Percentiles rank a stretch among this genome's conserved stretches.
These are phyloP conservation scores for Orgyia antiqua DNA, from an alignment of 2,888 invertebrate species.

Conservation along the genomic window DNA sequence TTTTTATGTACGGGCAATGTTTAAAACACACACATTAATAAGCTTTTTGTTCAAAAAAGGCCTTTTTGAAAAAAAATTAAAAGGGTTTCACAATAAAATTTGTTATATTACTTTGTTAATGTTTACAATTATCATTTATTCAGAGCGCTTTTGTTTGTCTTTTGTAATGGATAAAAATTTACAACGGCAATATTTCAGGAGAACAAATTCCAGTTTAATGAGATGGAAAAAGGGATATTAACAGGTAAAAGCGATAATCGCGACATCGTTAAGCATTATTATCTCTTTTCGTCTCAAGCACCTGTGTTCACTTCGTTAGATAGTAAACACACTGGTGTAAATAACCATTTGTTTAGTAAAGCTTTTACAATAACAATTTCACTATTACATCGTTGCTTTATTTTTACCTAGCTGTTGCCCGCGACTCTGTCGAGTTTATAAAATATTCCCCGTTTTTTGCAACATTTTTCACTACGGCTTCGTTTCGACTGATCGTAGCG, in stretches of 20 bases:
- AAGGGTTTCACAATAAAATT: slow-evolving; percentile 13
- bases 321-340: background rate
- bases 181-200: slow-evolving; percentile 14
- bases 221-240: slow-evolving; percentile 32
- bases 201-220: slow-evolving; percentile 24
- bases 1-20: too few relatives aligned
- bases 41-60: slow-evolving; percentile 12
- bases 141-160: slow-evolving; percentile 4
- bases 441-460: too few relatives aligned
- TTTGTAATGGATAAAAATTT: slow-evolving; percentile 9
- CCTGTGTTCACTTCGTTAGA: slow-evolving; percentile 23
- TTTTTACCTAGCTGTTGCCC: too few relatives aligned
- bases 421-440: too few relatives aligned
- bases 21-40: too few relatives aligned
- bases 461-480: too few relatives aligned
- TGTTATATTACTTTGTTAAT: slow-evolving; percentile 12
- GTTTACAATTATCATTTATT: slow-evolving; percentile 10
- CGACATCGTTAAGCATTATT: slow-evolving; percentile 25
- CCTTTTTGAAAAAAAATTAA: slow-evolving; percentile 15
- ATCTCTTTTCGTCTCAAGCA: slow-evolving; percentile 21
- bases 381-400: too few relatives aligned
- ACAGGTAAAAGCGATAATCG: slow-evolving; percentile 22
- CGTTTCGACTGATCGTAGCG: too few relatives aligned
- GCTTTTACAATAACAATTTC: too few relatives aligned
- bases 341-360: background rate